phyloP scores from a whole-genome alignment of 2,113 vertebrate genomes.

The Mustelus asterias region DNA sequence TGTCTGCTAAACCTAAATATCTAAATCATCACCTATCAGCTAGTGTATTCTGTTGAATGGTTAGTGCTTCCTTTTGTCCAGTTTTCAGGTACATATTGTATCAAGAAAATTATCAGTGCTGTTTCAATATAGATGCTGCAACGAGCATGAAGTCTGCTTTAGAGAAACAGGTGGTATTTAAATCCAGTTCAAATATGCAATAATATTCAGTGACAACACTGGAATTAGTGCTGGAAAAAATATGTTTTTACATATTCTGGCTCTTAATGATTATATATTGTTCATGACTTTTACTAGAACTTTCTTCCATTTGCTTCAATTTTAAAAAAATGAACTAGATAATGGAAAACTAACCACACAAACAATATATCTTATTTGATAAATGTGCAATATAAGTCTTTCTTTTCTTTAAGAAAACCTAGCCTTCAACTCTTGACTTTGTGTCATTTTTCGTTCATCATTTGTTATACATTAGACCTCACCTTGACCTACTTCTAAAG shows the following conservation, averaged over 20 bases:
- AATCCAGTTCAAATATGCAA: not conserved
- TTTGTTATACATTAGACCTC: not conserved
- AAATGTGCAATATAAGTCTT: not conserved
- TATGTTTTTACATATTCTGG: not conserved
- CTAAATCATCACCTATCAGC: not conserved
- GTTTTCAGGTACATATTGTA: not conserved
- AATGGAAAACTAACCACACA: not conserved
- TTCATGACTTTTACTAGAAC: not conserved
- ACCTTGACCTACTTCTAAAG: not conserved
- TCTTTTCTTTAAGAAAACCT: not conserved
- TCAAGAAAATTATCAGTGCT: slow-evolving; percentile 1
- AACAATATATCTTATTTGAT: not conserved
- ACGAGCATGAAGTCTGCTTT: not conserved
- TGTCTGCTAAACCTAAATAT: not conserved
- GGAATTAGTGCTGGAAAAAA: not conserved
- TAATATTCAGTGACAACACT: not conserved
- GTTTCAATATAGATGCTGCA: not conserved
- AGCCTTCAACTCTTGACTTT: not conserved
- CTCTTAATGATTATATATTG: not conserved
- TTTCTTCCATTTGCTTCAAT: not conserved
- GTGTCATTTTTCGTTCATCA: not conserved
- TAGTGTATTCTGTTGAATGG: not conserved
- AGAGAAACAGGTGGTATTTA: not conserved
- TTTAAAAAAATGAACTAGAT: not conserved
- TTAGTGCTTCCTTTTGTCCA: not conserved